Base-by-base conservation (phyloP, 2,113 vertebrate species). In the Pachyramphus minor region DNA sequence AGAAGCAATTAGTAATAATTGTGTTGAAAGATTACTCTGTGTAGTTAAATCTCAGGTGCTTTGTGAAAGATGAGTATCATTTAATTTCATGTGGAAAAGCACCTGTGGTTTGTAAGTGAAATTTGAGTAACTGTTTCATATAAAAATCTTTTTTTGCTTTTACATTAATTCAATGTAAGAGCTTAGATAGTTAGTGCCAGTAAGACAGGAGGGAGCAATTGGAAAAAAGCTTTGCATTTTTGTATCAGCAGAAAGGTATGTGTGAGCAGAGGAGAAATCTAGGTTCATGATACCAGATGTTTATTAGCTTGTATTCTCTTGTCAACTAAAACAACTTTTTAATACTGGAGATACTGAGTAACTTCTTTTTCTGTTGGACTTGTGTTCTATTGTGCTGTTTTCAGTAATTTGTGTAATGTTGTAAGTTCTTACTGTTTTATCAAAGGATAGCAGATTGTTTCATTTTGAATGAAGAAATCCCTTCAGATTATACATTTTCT, bases 401-500 rank as follows among this genome's bases (percentile, higher is more conserved):
- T 49, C 50, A 77, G 35, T 85, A 74, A 55, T 66, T 86, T 59
- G 30, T 74, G 39, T 80, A 55, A 81, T 59, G 59, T 14, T 44
- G 2, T 33, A 71, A 44, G 7, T 83, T 85, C 59, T 77, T 90
- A 47, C 56, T 90, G 42, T 80, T 95, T 75, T 90, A 66, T 92
- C 90, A 80, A 86, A 88, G 45, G 49, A 25, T 68, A 73, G 67
- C 56, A 73, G 52, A 84, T 84, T 73, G 47, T 77, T 85, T 71
- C 49, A 41, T 87, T 97, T 88, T 87, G 87, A 86, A 74, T 66
- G 3, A 89, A 88, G 59, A 84, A 96, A 60, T 95, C 75, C 37
- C 87, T 93, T 90, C 83, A 88, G 88, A 96, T 95, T 84, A 80
- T 81, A 49, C 52, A 41, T 91, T 95, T 96, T 93, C 68, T 96